These are phyloP conservation scores for Styela clava DNA, from an alignment of 23 tunicate species.

Conservation along the genomic window DNA sequence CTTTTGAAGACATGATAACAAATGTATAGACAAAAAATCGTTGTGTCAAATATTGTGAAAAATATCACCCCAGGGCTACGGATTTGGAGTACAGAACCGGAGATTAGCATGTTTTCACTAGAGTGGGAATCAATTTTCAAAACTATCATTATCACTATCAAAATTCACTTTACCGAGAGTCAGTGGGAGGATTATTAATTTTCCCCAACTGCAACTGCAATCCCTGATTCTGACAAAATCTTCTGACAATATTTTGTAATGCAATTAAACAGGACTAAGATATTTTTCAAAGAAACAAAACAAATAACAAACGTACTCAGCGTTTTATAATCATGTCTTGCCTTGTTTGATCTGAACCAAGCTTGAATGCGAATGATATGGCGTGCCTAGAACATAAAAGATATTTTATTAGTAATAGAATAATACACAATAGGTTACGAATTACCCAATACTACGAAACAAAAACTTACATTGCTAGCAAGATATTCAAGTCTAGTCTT, in stretches of 20 bases:
- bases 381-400: conserved; percentile 26
- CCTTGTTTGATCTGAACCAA: conserved; percentile 97
- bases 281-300: not conserved
- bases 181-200: no score
- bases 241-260: not conserved
- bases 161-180: no score
- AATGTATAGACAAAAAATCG: no score
- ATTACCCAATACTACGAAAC: not conserved
- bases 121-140: no score
- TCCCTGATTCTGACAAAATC: no score
- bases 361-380: conserved; percentile 70
- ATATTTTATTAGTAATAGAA: not conserved
- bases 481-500: conserved; percentile 53
- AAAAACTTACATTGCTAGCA: conserved; percentile 46
- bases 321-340: conserved; percentile 88
- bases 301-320: conserved; percentile 59
- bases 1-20: no score
- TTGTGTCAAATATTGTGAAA: no score
- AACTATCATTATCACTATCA: no score
- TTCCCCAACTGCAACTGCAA: no score
- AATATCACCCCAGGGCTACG: no score
- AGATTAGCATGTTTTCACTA: no score
- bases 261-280: not conserved
- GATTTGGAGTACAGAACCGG: no score
- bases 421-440: not conserved